Conservation (phyloP, 2,888 invertebrate genomes). For the Athalia circularis region DNA sequence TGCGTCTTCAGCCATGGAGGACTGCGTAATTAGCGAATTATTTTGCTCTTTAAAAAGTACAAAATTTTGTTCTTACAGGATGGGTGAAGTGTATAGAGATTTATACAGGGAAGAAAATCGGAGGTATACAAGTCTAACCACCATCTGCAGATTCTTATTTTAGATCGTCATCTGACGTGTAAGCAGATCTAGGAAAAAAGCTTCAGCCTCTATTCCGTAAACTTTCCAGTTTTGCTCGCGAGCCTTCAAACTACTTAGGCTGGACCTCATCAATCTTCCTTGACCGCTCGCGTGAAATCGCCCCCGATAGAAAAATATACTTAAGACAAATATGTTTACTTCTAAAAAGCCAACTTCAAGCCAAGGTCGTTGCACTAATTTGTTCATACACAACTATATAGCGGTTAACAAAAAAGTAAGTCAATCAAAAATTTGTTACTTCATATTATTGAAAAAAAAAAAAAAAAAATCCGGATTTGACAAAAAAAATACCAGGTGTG, state of each 20-base stretch:
- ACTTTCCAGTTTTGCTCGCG: constrained; percentile 24
- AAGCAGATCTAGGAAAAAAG: constrained; percentile 2
- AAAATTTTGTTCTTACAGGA: too few species aligned
- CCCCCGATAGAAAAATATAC: too few species aligned
- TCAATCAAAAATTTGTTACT: not conserved
- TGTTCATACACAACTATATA: not conserved
- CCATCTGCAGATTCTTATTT: not conserved
- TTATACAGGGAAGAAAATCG: too few species aligned
- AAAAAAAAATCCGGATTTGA: not conserved
- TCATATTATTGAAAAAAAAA: not conserved
- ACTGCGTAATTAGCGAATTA: too few species aligned
- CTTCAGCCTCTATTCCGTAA: constrained; percentile 13
- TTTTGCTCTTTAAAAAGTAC: too few species aligned
- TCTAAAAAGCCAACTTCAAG: not conserved
- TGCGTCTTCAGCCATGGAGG: too few species aligned
- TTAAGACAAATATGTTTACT: not conserved
- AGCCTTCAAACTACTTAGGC: not conserved
- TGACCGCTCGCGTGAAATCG: constrained; percentile 28
- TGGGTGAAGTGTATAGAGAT: too few species aligned
- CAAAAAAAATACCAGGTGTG: too few species aligned
- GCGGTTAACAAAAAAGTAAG: not conserved
- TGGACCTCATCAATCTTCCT: constrained; percentile 30
- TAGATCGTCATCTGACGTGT: not conserved
- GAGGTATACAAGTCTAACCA: not conserved
- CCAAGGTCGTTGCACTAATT: constrained; percentile 1